Evolutionary conservation across 2,888 invertebrate genomes (phyloP), one percentile per base, ranked within the genome.

Genomic region (Spisula solida): DNA sequence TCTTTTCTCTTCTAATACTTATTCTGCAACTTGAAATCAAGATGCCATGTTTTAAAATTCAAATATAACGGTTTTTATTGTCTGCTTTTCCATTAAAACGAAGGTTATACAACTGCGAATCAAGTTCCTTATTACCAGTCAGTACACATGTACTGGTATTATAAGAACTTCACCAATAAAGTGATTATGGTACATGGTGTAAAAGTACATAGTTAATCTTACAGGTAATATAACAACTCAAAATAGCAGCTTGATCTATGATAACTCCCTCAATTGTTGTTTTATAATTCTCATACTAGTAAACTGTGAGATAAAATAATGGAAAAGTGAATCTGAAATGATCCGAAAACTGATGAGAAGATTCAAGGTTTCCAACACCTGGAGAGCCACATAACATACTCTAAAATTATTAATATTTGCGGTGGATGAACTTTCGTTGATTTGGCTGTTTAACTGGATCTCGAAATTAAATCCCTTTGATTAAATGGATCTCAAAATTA

Each of bases 281-380:
- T 66, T 66, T 66, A 66, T 66, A 20, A n/a, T 66, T 12, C 60
- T 66, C n/a, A 25, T 66, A n/a, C n/a, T n/a, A n/a, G n/a, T n/a
- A 25, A 0, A n/a, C 25, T 6, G 8, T n/a, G 41, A 66, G 60
- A 66, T 25, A 66, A 41, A 25, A 25, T 25, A 51, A 66, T 66
- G 60, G 25, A 66, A 41, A 25, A 66, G 60, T 66, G 60, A 66
- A 66, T 25, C 60, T 66, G 60, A 25, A 1, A 41, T 5, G 41
- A 41, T 41, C 8, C 41, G 4, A 41, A 66, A 66, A 66, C 25
- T 66, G 60, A 66, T 66, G 60, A 25, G 25, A 66, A 12, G 10
- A 66, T 25, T 66, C 2, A 66, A 66, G 25, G n/a, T 66, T 66
- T 10, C 60, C 41, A 25, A 66, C 60, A 66, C 60, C 60, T 66